A percentile compares a stretch with the other conserved stretches of the same genome.
Evolutionary conservation across 2,797 vertebrate species (phyloP).

Genomic region (Centroberyx gerrardi): DNA sequence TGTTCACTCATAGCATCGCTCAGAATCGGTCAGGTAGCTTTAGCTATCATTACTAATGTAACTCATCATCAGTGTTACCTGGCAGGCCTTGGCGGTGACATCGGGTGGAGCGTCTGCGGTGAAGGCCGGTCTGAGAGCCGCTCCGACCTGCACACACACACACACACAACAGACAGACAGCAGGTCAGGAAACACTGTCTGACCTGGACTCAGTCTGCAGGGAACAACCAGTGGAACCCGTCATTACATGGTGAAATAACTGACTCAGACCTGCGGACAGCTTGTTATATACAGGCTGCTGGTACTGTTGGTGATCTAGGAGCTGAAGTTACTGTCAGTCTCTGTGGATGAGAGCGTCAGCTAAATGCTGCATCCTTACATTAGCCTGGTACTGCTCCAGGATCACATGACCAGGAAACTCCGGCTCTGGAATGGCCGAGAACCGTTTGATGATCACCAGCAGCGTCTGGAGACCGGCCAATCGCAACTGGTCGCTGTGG

Average conservation of each 20-base stretch:
- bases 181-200: no score
- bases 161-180: slow-evolving; percentile 19
- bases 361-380: slow-evolving; percentile 74
- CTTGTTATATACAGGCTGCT: no score
- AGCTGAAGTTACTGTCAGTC: no score
- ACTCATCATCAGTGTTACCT: slow-evolving; percentile 79
- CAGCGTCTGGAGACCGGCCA: slow-evolving; percentile 91
- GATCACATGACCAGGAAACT: slow-evolving; percentile 95
- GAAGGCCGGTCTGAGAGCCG: slow-evolving; percentile 95
- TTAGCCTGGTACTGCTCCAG: slow-evolving; percentile 98
- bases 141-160: slow-evolving; percentile 88
- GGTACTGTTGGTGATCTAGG: no score
- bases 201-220: no score
- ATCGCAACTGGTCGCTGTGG: slow-evolving; percentile 90
- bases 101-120: slow-evolving; percentile 91
- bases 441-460: slow-evolving; percentile 91
- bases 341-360: no score
- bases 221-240: no score
- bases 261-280: no score
- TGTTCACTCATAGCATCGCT: no score
- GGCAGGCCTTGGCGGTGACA: slow-evolving; percentile 94
- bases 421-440: slow-evolving; percentile 90
- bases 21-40: no score
- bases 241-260: no score
- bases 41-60: no score